Percentiles rank a stretch among this genome's conserved stretches.
Conservation (phyloP, 2,888 invertebrate genomes). For the Hemicrepidius hirtus region DNA sequence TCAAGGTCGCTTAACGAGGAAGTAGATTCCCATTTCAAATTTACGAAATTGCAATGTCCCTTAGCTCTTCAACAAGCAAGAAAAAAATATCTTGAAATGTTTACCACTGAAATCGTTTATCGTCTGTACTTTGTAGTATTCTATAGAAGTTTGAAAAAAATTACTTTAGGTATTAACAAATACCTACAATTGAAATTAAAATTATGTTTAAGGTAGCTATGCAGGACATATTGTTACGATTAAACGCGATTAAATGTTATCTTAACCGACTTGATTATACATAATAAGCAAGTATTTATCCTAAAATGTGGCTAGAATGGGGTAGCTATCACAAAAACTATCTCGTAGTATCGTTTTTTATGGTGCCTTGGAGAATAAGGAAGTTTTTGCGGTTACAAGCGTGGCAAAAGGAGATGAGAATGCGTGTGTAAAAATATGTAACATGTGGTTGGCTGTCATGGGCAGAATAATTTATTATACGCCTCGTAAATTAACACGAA, state of each 20-base stretch:
- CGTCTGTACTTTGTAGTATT: too few species aligned
- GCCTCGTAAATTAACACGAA: conserved; percentile 15
- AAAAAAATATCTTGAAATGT: background rate
- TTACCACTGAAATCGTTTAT: background rate
- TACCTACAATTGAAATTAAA: too few species aligned
- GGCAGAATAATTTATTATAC: conserved; percentile 17
- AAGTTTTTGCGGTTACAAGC: conserved; percentile 21
- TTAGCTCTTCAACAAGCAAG: background rate
- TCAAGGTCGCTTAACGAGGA: conserved; percentile 39
- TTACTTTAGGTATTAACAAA: too few species aligned
- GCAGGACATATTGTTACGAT: too few species aligned
- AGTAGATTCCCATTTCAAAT: conserved; percentile 16
- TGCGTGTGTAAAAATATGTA: conserved; percentile 15
- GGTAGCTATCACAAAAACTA: background rate
- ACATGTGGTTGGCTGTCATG: conserved; percentile 23
- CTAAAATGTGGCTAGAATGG: too few species aligned
- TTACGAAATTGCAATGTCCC: background rate
- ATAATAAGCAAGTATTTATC: too few species aligned
- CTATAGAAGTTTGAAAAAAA: too few species aligned
- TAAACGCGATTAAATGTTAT: too few species aligned
- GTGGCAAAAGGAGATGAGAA: conserved; percentile 26
- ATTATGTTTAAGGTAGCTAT: too few species aligned
- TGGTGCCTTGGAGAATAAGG: conserved; percentile 1
- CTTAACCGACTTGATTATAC: too few species aligned
- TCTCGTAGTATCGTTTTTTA: background rate